Percentiles rank a stretch among this genome's conserved stretches.
phyloP scores from a whole-genome alignment of 2,888 invertebrate genomes.

The Gandaritis pyraliata region DNA sequence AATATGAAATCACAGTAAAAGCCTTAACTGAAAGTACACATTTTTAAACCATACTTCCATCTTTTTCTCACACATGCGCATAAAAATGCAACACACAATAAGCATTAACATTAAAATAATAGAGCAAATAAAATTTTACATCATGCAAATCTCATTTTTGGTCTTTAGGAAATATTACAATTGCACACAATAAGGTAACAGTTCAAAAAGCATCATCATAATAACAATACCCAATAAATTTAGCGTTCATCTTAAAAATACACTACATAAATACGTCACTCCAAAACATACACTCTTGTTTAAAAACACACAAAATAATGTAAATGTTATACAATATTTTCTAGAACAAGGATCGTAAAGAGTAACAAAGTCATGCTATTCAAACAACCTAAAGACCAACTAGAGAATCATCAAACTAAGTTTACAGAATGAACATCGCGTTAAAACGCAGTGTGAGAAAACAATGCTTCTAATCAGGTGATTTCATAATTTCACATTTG shows the following conservation, averaged over 20 bases:
- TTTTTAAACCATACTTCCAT: slow-evolving; percentile 56
- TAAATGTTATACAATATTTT: slow-evolving; percentile 18
- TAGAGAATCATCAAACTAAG: slow-evolving; percentile 62
- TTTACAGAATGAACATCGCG: slow-evolving; percentile 37
- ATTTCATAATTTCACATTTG: slow-evolving; percentile 78
- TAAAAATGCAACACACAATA: slow-evolving; percentile 70
- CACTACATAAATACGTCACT: slow-evolving; percentile 66
- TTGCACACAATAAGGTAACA: slow-evolving; percentile 53
- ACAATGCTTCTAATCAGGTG: slow-evolving; percentile 56
- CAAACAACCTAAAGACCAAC: slow-evolving; percentile 79
- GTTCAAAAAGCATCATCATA: slow-evolving; percentile 57
- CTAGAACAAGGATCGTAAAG: slow-evolving; percentile 9
- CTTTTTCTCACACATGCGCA: slow-evolving; percentile 82
- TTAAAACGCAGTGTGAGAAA: slow-evolving; percentile 77
- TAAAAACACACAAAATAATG: slow-evolving; percentile 42
- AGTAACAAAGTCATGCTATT: slow-evolving; percentile 56
- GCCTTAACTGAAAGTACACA: slow-evolving; percentile 64
- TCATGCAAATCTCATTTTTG: slow-evolving; percentile 83
- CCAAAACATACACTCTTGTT: slow-evolving; percentile 51
- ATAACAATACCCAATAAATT: slow-evolving; percentile 82
- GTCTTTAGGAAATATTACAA: slow-evolving; percentile 79
- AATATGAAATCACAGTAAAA: slow-evolving; percentile 82
- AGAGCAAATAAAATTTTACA: slow-evolving; percentile 68
- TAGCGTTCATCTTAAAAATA: slow-evolving; percentile 78
- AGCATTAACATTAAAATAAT: slow-evolving; percentile 67